Evolutionary conservation across 2,113 vertebrate species (phyloP).

Genomic region (Lepisosteus oculatus): DNA sequence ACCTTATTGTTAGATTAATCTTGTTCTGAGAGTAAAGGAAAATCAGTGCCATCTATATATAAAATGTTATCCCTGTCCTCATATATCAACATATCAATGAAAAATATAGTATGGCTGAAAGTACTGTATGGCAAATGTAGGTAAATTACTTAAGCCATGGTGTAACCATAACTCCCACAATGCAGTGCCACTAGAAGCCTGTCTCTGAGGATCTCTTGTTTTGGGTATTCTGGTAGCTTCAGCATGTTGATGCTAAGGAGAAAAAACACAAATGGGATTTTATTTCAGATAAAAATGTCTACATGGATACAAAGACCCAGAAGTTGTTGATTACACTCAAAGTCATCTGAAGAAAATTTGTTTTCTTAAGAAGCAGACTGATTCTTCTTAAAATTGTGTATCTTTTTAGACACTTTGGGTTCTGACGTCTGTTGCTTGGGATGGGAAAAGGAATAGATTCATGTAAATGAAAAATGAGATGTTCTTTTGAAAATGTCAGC

Average conservation of each 20-base stretch:
- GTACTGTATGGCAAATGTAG: background rate
- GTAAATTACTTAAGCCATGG: constrained; percentile 71
- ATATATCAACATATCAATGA: background rate
- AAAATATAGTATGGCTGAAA: background rate
- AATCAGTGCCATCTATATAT: background rate
- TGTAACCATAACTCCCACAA: constrained; percentile 97
- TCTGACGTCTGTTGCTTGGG: too few species aligned
- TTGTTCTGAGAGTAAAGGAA: too few species aligned
- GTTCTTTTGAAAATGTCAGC: too few species aligned
- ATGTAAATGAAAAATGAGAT: too few species aligned
- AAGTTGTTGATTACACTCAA: too few species aligned
- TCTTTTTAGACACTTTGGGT: too few species aligned
- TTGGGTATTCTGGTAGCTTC: constrained; percentile 96
- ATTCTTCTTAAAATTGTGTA: too few species aligned
- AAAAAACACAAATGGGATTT: background rate
- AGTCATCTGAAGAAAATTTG: too few species aligned
- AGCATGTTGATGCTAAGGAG: constrained; percentile 94
- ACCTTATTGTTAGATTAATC: too few species aligned
- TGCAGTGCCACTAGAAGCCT: constrained; percentile 92
- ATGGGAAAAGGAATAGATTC: too few species aligned
- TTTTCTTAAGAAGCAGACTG: too few species aligned
- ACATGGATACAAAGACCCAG: too few species aligned
- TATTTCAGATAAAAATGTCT: background rate
- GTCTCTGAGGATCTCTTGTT: constrained; percentile 88
- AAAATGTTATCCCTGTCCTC: background rate